phyloP scores from a whole-genome alignment of 2,888 invertebrate species.

The Apodemia duryi region DNA sequence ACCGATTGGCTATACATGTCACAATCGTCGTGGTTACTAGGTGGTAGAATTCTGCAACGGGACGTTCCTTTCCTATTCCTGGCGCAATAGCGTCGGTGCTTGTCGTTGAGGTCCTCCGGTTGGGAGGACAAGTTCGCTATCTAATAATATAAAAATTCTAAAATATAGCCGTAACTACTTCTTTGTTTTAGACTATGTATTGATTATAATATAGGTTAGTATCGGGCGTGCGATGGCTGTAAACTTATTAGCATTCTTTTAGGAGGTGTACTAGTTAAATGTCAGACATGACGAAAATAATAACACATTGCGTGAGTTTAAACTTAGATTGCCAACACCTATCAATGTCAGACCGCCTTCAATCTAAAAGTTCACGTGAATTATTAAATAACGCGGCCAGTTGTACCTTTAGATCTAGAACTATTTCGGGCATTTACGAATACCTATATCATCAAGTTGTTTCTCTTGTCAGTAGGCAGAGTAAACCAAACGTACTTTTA shows the following conservation, averaged over 20 bases:
- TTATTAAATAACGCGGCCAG: conserved; percentile 3
- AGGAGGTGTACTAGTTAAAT: conserved; percentile 6
- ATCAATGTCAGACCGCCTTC: conserved; percentile 5
- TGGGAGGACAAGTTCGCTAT: no score
- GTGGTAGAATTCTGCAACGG: no score
- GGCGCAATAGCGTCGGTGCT: no score
- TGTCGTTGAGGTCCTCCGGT: no score
- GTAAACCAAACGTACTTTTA: no score
- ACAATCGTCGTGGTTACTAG: no score
- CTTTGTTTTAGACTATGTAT: neutral
- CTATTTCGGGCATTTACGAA: neutral
- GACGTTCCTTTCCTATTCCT: no score
- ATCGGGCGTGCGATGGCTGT: neutral
- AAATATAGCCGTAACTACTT: no score
- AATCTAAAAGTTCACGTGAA: conserved; percentile 6
- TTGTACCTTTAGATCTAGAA: neutral
- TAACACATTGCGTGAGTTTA: conserved; percentile 13
- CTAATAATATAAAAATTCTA: no score
- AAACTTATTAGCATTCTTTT: conserved; percentile 7
- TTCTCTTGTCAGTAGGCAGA: no score
- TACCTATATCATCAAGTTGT: neutral
- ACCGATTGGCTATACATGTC: no score
- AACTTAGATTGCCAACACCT: conserved; percentile 1
- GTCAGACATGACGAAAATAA: conserved; percentile 14
- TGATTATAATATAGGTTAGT: neutral